Percentiles rank a stretch among this genome's conserved stretches.
Conservation (phyloP, 2,113 vertebrate genomes). For the Uria lomvia region DNA sequence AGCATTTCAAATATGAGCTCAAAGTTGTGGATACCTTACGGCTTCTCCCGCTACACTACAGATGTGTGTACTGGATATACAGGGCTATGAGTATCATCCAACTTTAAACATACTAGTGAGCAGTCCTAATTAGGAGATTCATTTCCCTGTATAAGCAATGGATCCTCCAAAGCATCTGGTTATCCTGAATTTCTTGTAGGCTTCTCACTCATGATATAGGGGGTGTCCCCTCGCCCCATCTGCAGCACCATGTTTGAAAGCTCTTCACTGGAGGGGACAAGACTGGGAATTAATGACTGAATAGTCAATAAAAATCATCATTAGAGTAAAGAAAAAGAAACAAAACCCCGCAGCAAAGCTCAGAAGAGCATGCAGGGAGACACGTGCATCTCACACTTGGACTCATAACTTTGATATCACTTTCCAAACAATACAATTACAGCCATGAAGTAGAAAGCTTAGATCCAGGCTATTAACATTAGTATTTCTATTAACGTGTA, state of each 20-base stretch:
- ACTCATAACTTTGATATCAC: background rate
- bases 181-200: background rate
- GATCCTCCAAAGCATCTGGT: background rate
- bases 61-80: no score
- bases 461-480: background rate
- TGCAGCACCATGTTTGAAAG: background rate
- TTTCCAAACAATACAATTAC: background rate
- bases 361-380: background rate
- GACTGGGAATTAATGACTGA: background rate
- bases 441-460: background rate
- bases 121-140: background rate
- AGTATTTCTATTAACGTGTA: background rate
- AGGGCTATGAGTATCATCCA: background rate
- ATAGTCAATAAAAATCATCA: background rate
- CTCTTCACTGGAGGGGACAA: background rate
- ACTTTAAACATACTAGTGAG: background rate
- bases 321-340: background rate
- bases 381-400: fast-evolving
- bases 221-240: background rate
- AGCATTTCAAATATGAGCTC: background rate
- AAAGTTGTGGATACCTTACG: background rate
- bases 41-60: background rate
- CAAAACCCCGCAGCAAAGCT: background rate
- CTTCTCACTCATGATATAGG: background rate
- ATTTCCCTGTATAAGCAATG: background rate